A percentile compares a stretch with the other conserved stretches of the same genome.
These are phyloP conservation scores for Lepus oiostolus DNA, from an alignment of 2,797 vertebrate species.

Conservation along the genomic window DNA sequence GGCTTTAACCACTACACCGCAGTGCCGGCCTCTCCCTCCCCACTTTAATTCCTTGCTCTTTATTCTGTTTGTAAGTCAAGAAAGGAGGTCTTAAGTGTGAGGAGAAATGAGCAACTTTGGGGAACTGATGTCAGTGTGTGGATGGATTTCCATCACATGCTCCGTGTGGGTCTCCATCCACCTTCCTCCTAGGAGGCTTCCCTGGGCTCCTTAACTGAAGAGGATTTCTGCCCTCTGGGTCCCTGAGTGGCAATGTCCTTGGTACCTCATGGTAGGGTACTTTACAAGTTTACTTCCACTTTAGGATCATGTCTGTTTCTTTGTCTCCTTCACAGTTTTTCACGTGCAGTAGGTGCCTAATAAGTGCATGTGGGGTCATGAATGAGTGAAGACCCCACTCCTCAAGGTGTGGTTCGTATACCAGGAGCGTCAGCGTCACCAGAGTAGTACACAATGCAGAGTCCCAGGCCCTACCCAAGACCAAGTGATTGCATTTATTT, in stretches of 20 bases:
- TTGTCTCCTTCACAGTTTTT: neutral
- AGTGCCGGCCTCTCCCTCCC: too few relatives aligned
- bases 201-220: neutral
- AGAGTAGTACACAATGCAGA: neutral
- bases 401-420: neutral
- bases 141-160: neutral
- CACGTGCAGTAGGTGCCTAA: neutral
- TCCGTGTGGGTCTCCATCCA: neutral
- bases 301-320: neutral
- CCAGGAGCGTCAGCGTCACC: neutral
- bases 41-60: neutral
- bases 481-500: too few relatives aligned
- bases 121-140: neutral
- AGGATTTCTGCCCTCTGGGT: neutral
- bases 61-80: slow-evolving; percentile 6
- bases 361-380: neutral
- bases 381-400: neutral
- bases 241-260: neutral
- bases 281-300: neutral
- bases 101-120: neutral
- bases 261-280: neutral
- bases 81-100: neutral
- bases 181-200: neutral
- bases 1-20: fast-evolving
- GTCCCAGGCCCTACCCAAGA: neutral